These are phyloP conservation scores for Pogoniulus pusillus DNA, from an alignment of 2,797 vertebrate genomes.

Conservation along the genomic window DNA sequence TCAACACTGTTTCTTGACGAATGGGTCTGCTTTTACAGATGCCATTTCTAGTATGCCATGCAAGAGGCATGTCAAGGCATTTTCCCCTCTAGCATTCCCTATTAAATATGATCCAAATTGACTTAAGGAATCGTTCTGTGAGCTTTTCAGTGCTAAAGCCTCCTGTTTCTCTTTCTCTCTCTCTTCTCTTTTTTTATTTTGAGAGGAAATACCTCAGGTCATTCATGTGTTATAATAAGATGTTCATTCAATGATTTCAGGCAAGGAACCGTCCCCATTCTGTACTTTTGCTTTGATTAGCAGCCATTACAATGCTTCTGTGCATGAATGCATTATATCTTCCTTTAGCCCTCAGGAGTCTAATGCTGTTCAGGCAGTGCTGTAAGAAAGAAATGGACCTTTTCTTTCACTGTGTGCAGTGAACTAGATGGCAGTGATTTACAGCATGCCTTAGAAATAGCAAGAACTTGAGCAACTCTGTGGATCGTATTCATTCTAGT, in stretches of 20 bases:
- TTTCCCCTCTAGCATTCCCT: neutral
- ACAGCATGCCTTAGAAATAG: neutral
- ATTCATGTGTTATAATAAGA: neutral
- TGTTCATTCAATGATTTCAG: constrained; percentile 6
- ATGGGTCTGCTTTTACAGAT: neutral
- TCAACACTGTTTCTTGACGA: neutral
- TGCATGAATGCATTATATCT: neutral
- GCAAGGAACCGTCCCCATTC: neutral
- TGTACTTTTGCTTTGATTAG: constrained; percentile 30
- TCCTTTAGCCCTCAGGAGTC: neutral
- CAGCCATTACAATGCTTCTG: neutral
- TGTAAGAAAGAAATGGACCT: neutral
- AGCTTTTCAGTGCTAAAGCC: neutral
- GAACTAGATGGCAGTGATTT: constrained; percentile 26
- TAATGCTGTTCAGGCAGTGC: neutral
- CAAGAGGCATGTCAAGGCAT: neutral
- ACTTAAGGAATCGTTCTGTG: neutral
- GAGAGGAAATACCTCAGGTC: neutral
- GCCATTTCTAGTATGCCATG: neutral
- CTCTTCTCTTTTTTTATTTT: neutral
- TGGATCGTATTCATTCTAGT: constrained; percentile 21
- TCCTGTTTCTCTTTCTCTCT: neutral
- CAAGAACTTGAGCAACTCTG: neutral
- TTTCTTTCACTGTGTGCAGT: constrained; percentile 26
- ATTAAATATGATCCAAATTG: constrained; percentile 16